A percentile compares a stretch with the other conserved stretches of the same genome.
phyloP scores from a whole-genome alignment of 2,113 vertebrate genomes.

The Dipodomys ordii region DNA sequence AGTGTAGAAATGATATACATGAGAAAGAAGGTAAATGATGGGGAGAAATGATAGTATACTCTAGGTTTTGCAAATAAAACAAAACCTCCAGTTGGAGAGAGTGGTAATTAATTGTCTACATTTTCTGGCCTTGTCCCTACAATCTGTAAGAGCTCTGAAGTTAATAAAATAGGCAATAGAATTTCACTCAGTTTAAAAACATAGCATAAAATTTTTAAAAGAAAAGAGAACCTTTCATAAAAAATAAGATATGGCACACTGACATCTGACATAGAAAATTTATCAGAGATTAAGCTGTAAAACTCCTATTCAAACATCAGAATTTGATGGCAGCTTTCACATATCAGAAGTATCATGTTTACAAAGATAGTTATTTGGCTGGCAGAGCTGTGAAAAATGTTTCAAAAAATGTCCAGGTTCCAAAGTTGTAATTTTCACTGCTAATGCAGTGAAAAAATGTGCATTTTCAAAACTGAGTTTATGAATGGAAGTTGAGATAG shows the following conservation, averaged over 20 bases:
- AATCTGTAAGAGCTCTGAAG: background rate
- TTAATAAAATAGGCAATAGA: background rate
- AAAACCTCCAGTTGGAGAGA: background rate
- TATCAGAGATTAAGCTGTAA: background rate
- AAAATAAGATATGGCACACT: too few species aligned
- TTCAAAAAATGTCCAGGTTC: too few species aligned
- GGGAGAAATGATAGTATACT: background rate
- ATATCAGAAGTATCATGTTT: too few species aligned
- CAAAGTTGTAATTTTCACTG: too few species aligned
- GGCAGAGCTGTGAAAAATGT: too few species aligned
- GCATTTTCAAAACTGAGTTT: too few species aligned
- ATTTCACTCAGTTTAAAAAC: background rate
- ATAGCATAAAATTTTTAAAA: background rate
- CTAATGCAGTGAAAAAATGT: too few species aligned
- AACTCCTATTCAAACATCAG: background rate
- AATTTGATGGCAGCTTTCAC: background rate
- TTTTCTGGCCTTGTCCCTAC: background rate
- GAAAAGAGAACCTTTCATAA: background rate
- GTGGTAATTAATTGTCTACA: background rate
- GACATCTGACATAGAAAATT: background rate
- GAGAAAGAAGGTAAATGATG: too few species aligned
- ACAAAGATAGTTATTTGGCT: too few species aligned
- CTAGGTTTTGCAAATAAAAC: background rate
- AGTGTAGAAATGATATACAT: background rate
- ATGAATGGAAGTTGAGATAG: too few species aligned